Base-by-base conservation (phyloP, 2,797 vertebrate genomes). In the Artibeus lituratus region DNA sequence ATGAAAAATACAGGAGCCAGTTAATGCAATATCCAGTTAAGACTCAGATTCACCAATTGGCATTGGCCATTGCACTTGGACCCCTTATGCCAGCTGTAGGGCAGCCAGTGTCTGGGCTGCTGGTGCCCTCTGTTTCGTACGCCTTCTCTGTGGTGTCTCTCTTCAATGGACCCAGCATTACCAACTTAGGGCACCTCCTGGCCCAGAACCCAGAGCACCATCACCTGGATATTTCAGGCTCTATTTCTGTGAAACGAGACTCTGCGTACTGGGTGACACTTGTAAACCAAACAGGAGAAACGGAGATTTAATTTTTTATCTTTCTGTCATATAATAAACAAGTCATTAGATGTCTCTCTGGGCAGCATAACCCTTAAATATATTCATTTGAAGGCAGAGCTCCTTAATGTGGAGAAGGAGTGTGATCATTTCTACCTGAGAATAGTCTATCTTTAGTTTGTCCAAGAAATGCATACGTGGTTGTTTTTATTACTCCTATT, bases 121-220 rank as follows among this genome's bases (percentile, higher is more conserved):
- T 29, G 6, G 32, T 24, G 6, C 42, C 1, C 37, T 1, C 69
- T 35, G 51, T 4, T 24, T 35, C 12, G 1, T 26, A 5, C 2
- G 0, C 4, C n/a, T 7, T n/a, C 39, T 24, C 32, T 26, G 26
- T 12, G 29, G 7, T 3, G 7, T 42, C 29, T 59, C 35, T 14
- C 26, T 3, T 24, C 62, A 0, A 16, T 0, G 0, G 3, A 55
- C 32, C 18, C 15, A 9, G 2, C 3, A 3, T 1, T 3, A 21
- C 7, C 22, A 59, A 10, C 3, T 3, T 1, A 0, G 1, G 32
- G 18, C 21, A 2, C 29, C 26, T 6, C 29, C 42, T 3, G 11
- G 42, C 19, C 59, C 65, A 16, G 37, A 47, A 8, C 4, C 29
- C 29, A 7, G 4, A 3, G 22, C 8, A 44, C 5, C 24, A 21